phyloP scores from a whole-genome alignment of 2,113 vertebrate species.

The Pionites leucogaster region DNA sequence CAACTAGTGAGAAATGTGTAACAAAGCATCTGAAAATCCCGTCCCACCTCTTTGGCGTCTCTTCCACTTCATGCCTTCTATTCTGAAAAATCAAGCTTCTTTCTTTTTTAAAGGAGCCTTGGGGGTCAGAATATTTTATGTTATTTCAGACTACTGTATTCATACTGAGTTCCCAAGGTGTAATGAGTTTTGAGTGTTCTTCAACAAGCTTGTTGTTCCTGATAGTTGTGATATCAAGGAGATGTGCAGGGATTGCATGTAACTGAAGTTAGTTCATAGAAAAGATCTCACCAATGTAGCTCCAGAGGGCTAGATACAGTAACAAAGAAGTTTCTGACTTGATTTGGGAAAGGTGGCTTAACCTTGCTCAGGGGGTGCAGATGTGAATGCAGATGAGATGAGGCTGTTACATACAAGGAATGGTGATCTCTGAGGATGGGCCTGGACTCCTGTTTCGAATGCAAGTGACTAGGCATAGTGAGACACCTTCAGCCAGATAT shows the following conservation, averaged over 20 bases:
- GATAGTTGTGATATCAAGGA: neutral
- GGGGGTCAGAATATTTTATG: neutral
- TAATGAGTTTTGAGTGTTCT: neutral
- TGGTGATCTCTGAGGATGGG: neutral
- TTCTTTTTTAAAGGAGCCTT: neutral
- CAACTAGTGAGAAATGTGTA: neutral
- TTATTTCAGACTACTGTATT: neutral
- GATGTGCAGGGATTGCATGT: neutral
- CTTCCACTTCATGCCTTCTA: neutral
- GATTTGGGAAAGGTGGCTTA: neutral
- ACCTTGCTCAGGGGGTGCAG: neutral
- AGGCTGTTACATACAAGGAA: neutral
- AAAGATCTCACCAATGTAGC: neutral
- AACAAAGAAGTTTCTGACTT: neutral
- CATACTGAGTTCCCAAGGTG: neutral
- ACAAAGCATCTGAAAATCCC: neutral
- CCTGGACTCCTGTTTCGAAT: neutral
- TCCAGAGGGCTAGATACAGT: neutral
- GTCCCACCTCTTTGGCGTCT: neutral
- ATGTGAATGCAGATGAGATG: neutral
- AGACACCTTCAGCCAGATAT: neutral
- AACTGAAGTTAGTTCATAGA: neutral
- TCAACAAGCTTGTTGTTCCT: neutral
- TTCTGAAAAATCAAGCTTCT: neutral
- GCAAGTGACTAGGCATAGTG: neutral